phyloP scores from a whole-genome alignment of 2,888 invertebrate species.

The Pycnomerus fuliginosus region DNA sequence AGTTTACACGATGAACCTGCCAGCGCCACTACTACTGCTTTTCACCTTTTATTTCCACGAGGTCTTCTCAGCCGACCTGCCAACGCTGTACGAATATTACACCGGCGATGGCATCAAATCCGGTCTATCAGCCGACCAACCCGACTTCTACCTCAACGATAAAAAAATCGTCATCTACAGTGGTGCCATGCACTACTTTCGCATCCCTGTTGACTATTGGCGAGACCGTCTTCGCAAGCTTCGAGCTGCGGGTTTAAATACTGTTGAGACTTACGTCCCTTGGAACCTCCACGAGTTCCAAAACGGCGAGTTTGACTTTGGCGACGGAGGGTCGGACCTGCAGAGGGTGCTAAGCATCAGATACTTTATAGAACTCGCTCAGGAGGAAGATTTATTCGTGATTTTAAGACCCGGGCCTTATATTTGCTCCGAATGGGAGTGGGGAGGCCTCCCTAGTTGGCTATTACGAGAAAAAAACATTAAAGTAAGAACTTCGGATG shows the following conservation, averaged over 20 bases:
- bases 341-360: background rate
- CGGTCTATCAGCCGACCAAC: background rate
- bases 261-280: constrained; percentile 1
- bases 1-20: no score
- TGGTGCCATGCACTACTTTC: constrained; percentile 1
- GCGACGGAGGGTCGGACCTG: background rate
- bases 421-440: constrained; percentile 1
- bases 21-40: no score
- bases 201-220: background rate
- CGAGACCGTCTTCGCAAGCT: background rate
- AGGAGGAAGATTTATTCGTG: background rate
- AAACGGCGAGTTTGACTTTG: constrained; percentile 1
- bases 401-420: background rate
- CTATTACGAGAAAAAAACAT: background rate
- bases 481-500: constrained; percentile 28
- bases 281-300: background rate
- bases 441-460: constrained; percentile 1
- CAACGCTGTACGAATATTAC: background rate
- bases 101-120: background rate
- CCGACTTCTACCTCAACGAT: background rate
- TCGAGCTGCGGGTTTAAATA: background rate
- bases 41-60: no score
- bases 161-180: constrained; percentile 1
- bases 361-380: background rate
- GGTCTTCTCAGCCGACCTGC: no score